phyloP scores from a whole-genome alignment of 2,113 vertebrate genomes.

The Hydrochoerus hydrochaeris region DNA sequence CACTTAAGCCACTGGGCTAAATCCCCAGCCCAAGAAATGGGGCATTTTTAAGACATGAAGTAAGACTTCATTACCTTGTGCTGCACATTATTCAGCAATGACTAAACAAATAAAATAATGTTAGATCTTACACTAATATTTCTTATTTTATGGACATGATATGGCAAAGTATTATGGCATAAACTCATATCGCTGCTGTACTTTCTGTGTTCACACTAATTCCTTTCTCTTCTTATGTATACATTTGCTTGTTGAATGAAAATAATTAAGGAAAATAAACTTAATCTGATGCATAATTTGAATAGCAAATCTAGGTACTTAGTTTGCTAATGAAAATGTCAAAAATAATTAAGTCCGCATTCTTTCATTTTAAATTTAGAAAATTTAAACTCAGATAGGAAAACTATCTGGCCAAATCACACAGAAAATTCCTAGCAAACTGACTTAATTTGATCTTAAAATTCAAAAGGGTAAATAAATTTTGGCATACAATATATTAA shows the following conservation, averaged over 20 bases:
- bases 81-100: neutral
- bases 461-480: conserved; percentile 12
- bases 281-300: conserved; percentile 11
- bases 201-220: neutral
- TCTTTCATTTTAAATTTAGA: neutral
- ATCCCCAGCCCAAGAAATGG: no score
- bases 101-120: neutral
- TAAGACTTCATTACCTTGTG: neutral
- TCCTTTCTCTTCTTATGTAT: neutral
- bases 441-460: neutral
- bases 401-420: neutral
- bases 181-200: neutral
- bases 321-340: conserved; percentile 43
- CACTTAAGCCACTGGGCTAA: no score
- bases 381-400: neutral
- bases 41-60: neutral
- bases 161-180: neutral
- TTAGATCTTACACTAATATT: neutral
- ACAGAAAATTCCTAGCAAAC: neutral
- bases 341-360: neutral
- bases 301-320: neutral
- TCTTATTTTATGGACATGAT: neutral
- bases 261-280: conserved; percentile 26
- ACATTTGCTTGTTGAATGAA: neutral
- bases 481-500: neutral